Base-by-base conservation (phyloP, 2,113 vertebrate genomes). In the Seriola rivoliana region DNA sequence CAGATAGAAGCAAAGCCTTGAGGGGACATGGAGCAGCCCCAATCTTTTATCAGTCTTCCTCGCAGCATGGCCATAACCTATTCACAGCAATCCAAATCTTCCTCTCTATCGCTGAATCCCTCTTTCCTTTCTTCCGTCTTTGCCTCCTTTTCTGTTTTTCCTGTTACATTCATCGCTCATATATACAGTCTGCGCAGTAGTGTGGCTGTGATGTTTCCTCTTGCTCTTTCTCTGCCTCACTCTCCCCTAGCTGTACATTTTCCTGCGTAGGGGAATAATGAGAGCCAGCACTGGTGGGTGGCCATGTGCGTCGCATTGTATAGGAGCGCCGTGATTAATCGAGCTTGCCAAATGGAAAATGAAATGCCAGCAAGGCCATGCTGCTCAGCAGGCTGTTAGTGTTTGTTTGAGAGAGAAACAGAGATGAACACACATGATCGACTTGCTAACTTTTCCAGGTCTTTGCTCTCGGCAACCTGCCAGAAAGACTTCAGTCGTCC, bases 311-410 rank as follows among this genome's bases (percentile, higher is more conserved):
- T 75, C 69, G 73, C 84, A 85, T 88, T 93, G 84, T 83, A 86
- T 92, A 86, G 89, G 84, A 86, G 81, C 75, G 88, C 73, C 79
- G 86, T 91, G 93, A 95, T 94, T 95, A 95, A 95, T 94, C 78
- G 88, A 94, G 93, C 93, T 92, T 91, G 92, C 92, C 91, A 93
- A 93, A 92, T 92, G 86, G 85, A 92, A 93, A 95, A 92, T 90
- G 77, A 89, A 94, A 92, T 86, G 88, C 82, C 87, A 87, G 82
- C 54, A 58, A 89, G 91, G 85, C 87, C 88, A 64, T 76, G 81
- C 78, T 87, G 88, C 88, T 91, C 77, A 62, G 88, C 63, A 75
- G 59, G 60, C 65, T 88, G 88, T 86, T 91, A 83, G 78, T 79
- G 89, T 88, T 85, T 81, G 82, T 85, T 76, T 85, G 82, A 82